phyloP scores from a whole-genome alignment of 1,140 invertebrate genomes.

The Lysiphlebus fabarum region DNA sequence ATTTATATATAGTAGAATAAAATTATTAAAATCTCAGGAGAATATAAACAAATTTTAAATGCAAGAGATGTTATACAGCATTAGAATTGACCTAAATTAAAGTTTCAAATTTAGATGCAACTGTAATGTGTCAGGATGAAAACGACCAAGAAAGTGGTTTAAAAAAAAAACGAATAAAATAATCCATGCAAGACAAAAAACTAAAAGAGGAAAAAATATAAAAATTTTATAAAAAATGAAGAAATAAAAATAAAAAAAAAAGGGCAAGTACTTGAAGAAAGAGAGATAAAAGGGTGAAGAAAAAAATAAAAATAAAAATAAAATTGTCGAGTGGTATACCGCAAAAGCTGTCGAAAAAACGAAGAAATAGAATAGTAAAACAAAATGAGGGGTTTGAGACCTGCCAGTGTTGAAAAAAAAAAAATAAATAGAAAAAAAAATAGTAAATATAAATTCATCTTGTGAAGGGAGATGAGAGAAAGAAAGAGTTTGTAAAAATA shows the following conservation, averaged over 20 bases:
- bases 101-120: slow-evolving; percentile 29
- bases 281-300: slow-evolving; percentile 6
- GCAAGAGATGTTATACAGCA: slow-evolving; percentile 9
- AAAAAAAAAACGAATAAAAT: slow-evolving; percentile 18
- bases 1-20: slow-evolving; percentile 18
- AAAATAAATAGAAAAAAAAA: slow-evolving; percentile 7
- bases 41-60: slow-evolving; percentile 2
- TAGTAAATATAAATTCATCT: slow-evolving; percentile 29
- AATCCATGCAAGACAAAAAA: slow-evolving; percentile 14
- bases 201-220: background rate
- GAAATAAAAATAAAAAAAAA: slow-evolving; percentile 12
- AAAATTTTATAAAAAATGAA: slow-evolving; percentile 9
- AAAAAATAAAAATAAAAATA: slow-evolving; percentile 11
- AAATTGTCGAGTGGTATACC: slow-evolving; percentile 13
- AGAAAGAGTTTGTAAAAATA: background rate
- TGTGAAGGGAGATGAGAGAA: slow-evolving; percentile 16
- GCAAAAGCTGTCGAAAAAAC: slow-evolving; percentile 16
- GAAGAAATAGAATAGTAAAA: background rate
- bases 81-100: slow-evolving; percentile 31
- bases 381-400: slow-evolving; percentile 2
- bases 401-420: background rate
- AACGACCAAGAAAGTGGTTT: slow-evolving; percentile 10
- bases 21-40: slow-evolving; percentile 14
- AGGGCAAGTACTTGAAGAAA: slow-evolving; percentile 5
- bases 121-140: slow-evolving; percentile 12